Base-by-base conservation (phyloP, 2,888 invertebrate species). In the Celastrina argiolus region DNA sequence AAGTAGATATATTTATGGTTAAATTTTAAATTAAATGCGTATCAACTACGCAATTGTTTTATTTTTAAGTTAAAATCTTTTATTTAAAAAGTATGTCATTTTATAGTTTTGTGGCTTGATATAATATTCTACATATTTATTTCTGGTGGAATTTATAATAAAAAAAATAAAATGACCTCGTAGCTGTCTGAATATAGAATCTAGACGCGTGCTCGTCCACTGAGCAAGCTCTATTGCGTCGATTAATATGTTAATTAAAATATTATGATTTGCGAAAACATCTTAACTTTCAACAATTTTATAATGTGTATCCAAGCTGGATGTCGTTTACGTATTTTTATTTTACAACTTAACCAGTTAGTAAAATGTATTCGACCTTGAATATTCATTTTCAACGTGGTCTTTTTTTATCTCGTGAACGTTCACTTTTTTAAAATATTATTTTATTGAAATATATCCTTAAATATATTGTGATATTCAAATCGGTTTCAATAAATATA, bases 221-320 rank as follows among this genome's bases (percentile, higher is more conserved):
- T 75, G 72, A 72, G 71, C 78, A 84, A 85, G 87, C 87, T 87
- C 85, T 79, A 75, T 73, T 80, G 78, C 78, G 78, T 80, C 83
- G 79, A 83, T 84, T 82, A 83, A 83, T 82, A 85, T 87, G 83
- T 74, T 78, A 84, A 87, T 86, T 79, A 39, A 14, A 39, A 39
- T 61, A 61, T 61, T 61, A 61, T 61, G 36, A 61, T 61, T 39
- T 77, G 61, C 61, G 22, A 61, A 39, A 39, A 61, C 39, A 36
- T 39, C 61, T 39, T 61, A 61, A 61, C 61, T 61, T 61, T 39
- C 18, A 61, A 61, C 22, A 61, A 61, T 61, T 61, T 36, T 61
- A 39, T 36, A 36, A 36, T 39, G 61, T 61, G 39, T 61, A 39
- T 61, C 61, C 39, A 61, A 61, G 61, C 61, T 22, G 58, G 31